Evolutionary conservation across 2,888 invertebrate genomes (phyloP).

Genomic region (Spisula solida): DNA sequence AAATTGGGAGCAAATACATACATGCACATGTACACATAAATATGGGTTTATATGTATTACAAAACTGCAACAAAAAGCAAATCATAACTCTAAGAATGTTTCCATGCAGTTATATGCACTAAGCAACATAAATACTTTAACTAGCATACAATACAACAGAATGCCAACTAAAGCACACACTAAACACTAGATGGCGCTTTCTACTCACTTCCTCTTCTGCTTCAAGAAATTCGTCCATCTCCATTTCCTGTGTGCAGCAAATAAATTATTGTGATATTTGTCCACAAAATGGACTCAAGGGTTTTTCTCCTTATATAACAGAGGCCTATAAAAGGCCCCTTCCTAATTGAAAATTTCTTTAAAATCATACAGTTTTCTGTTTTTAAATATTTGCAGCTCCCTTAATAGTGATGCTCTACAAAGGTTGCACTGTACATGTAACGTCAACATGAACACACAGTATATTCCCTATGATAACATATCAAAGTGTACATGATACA

Average conservation of each 20-base stretch:
- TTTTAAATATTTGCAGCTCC: too few relatives aligned
- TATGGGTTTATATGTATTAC: background rate
- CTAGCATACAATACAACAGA: constrained; percentile 16
- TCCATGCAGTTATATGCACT: constrained; percentile 16
- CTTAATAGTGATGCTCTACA: too few relatives aligned
- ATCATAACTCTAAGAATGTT: background rate
- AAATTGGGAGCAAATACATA: too few relatives aligned
- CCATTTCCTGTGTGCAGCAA: constrained; percentile 60
- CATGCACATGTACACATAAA: too few relatives aligned
- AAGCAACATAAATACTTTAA: constrained; percentile 21
- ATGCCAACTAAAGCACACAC: background rate
- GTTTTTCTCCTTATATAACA: too few relatives aligned
- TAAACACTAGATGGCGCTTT: constrained; percentile 52
- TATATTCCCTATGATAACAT: too few relatives aligned
- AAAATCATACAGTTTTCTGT: background rate
- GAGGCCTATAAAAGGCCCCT: too few relatives aligned
- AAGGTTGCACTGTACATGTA: too few relatives aligned
- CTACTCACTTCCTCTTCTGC: constrained; percentile 73
- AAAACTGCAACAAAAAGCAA: constrained; percentile 25
- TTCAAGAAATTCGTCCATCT: constrained; percentile 68
- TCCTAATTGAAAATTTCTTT: too few relatives aligned
- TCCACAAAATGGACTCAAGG: background rate
- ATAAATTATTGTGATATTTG: constrained; percentile 21
- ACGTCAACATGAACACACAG: too few relatives aligned
- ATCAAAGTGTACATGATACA: too few relatives aligned